Percentiles rank a stretch among this genome's conserved stretches.
These are phyloP conservation scores for Cyanistes caeruleus DNA, from an alignment of 2,113 vertebrate genomes.

Conservation along the genomic window DNA sequence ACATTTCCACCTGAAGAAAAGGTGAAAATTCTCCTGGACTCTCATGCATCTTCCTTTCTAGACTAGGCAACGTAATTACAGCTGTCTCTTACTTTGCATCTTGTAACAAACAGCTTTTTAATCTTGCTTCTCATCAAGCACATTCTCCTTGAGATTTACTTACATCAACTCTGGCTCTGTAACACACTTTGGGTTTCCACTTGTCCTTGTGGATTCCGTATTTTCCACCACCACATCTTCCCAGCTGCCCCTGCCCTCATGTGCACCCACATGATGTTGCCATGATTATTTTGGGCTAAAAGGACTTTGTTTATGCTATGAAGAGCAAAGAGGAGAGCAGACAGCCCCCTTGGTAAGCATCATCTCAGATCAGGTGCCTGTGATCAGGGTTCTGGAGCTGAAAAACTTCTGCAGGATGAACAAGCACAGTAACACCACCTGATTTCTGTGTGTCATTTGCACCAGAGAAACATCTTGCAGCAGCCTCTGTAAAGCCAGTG, in stretches of 20 bases:
- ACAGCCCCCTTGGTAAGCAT: neutral
- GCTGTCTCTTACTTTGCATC: neutral
- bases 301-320: neutral
- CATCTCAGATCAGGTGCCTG: neutral
- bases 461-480: neutral
- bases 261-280: neutral
- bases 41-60: neutral
- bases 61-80: neutral
- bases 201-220: too few relatives aligned
- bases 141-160: neutral
- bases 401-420: neutral
- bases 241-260: neutral
- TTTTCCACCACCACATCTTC: neutral
- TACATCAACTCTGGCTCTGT: neutral
- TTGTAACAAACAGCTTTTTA: neutral
- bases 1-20: neutral
- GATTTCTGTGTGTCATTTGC: neutral
- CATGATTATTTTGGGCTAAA: neutral
- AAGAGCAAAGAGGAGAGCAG: neutral
- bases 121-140: neutral
- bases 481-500: neutral
- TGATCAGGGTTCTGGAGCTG: neutral
- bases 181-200: neutral
- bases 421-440: fast-evolving
- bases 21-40: neutral